These are phyloP conservation scores for Habroteleia sp. DNA, from an alignment of 2,888 invertebrate species.

Conservation along the genomic window DNA sequence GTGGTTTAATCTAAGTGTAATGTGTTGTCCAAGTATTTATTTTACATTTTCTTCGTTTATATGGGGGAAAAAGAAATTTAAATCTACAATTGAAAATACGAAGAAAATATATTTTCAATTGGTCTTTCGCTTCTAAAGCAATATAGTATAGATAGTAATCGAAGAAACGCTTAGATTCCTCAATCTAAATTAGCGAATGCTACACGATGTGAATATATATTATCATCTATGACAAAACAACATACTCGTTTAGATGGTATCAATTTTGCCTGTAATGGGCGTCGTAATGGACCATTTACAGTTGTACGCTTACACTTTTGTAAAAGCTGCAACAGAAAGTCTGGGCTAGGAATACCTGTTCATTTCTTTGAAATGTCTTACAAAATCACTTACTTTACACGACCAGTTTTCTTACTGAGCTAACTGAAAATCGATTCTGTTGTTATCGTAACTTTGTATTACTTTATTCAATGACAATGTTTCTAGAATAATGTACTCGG, in stretches of 20 bases:
- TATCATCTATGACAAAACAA: conserved; percentile 45
- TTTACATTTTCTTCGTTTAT: too few relatives aligned
- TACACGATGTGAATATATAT: conserved; percentile 5
- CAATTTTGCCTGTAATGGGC: conserved; percentile 46
- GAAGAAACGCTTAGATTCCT: conserved; percentile 13
- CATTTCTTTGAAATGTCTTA: conserved; percentile 43
- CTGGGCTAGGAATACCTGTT: conserved; percentile 42
- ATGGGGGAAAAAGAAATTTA: too few relatives aligned
- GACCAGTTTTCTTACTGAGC: conserved; percentile 19
- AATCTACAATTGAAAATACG: too few relatives aligned
- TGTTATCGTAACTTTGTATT: conserved; percentile 43
- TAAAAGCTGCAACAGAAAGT: conserved; percentile 38
- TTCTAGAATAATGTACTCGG: conserved; percentile 7
- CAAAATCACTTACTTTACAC: conserved; percentile 28
- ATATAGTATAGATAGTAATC: not conserved
- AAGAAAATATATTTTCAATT: conserved; percentile 7
- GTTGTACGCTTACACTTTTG: conserved; percentile 41
- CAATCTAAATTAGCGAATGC: conserved; percentile 25
- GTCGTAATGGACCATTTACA: conserved; percentile 57
- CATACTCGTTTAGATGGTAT: conserved; percentile 52
- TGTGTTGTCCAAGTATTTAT: too few relatives aligned
- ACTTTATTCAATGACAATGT: conserved; percentile 44
- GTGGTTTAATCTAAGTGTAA: too few relatives aligned
- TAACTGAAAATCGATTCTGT: conserved; percentile 32
- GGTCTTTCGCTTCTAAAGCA: conserved; percentile 10